Conservation (phyloP, 92 coral and sea anemone species). For the Palythoa grandiflora region DNA sequence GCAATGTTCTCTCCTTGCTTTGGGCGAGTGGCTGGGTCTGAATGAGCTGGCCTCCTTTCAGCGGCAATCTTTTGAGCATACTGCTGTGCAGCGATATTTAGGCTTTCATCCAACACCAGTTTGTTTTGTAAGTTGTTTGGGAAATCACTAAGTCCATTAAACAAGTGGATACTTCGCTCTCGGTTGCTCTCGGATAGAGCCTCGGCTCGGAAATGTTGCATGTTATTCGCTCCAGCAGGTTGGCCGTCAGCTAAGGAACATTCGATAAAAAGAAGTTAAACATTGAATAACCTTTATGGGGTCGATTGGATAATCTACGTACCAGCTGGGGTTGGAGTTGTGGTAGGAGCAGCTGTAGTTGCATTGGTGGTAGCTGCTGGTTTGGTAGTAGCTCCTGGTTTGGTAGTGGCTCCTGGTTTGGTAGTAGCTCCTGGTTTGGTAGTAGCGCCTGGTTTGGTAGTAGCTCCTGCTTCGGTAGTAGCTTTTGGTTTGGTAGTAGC, state of each 20-base stretch:
- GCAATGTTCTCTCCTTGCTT: conserved; percentile 46
- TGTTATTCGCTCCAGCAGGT: background rate
- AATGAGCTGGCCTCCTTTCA: conserved; percentile 41
- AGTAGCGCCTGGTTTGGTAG: too few relatives aligned
- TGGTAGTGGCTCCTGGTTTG: too few relatives aligned
- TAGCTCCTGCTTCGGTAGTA: too few relatives aligned
- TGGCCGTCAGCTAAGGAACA: background rate
- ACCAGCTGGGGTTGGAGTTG: too few relatives aligned
- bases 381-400: too few relatives aligned
- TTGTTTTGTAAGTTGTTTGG: background rate
- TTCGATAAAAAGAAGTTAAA: background rate
- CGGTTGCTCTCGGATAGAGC: conserved; percentile 26
- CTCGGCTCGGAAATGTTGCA: conserved; percentile 12
- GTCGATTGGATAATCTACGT: too few relatives aligned
- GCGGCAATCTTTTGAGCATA: conserved; percentile 40
- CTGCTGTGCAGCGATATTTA: conserved; percentile 44
- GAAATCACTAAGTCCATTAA: conserved; percentile 20
- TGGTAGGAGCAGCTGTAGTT: too few relatives aligned
- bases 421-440: too few relatives aligned
- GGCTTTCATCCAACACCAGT: conserved; percentile 17
- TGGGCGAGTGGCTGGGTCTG: conserved; percentile 43
- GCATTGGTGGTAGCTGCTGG: too few relatives aligned
- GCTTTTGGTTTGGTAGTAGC: too few relatives aligned
- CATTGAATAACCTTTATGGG: background rate
- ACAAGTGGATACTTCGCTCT: conserved; percentile 17